These are phyloP conservation scores for Erinaceus europaeus DNA, from an alignment of 2,113 vertebrate genomes.

Conservation along the genomic window DNA sequence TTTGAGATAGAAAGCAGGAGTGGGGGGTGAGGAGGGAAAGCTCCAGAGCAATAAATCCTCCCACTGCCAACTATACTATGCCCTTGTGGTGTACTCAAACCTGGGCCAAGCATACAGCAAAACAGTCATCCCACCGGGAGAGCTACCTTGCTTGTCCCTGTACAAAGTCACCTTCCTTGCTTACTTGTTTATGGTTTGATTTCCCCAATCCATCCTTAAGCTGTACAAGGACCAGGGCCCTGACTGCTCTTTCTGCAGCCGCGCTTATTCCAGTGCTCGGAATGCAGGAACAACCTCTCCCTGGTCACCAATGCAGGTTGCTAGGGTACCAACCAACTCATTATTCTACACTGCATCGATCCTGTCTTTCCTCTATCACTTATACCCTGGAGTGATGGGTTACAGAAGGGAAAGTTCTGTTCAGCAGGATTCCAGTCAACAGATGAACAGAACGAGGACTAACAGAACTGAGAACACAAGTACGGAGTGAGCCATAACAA, in stretches of 20 bases:
- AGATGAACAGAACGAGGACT: not conserved
- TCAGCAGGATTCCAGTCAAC: not conserved
- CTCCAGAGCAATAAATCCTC: no score
- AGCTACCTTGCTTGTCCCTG: fast-evolving
- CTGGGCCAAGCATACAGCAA: not conserved
- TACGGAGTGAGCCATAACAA: no score
- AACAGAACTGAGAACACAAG: not conserved
- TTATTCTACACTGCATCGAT: not conserved
- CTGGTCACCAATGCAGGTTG: not conserved
- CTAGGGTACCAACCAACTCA: not conserved
- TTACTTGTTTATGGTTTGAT: not conserved
- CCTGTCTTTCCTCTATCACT: not conserved
- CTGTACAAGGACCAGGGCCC: not conserved
- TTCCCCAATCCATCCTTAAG: not conserved
- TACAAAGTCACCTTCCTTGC: not conserved
- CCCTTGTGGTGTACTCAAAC: not conserved
- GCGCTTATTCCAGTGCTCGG: not conserved
- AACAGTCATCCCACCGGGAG: fast-evolving
- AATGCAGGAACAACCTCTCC: not conserved
- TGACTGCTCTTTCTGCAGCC: not conserved
- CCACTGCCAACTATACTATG: no score
- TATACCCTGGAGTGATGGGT: not conserved
- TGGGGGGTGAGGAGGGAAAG: no score
- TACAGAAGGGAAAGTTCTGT: not conserved
- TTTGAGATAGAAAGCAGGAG: no score